Conservation (phyloP, 2,888 invertebrate genomes). For the Eupithecia vulgata region DNA sequence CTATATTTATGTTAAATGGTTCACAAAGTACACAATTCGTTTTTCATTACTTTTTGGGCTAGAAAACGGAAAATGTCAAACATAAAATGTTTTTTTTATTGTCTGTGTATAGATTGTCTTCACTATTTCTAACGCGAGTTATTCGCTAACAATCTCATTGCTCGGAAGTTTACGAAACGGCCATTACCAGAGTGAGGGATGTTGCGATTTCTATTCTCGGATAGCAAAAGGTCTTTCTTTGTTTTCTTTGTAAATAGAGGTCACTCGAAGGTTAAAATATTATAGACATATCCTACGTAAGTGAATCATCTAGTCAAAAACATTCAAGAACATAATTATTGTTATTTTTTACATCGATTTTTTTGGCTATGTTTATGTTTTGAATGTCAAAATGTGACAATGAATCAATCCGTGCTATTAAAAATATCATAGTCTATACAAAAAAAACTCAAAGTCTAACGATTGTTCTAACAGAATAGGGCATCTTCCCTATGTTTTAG, state of each 20-base stretch:
- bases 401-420: too few species aligned
- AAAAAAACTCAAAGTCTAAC: too few species aligned
- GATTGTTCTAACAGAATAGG: too few species aligned
- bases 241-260: slow-evolving; percentile 13
- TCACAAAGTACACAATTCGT: background rate
- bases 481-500: too few species aligned
- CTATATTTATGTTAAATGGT: too few species aligned
- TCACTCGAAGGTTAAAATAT: slow-evolving; percentile 7
- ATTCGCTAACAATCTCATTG: background rate
- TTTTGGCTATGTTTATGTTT: background rate
- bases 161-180: slow-evolving; percentile 9
- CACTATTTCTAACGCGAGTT: background rate
- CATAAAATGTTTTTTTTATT: too few species aligned
- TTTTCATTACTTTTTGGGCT: background rate
- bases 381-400: too few species aligned
- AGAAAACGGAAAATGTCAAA: too few species aligned
- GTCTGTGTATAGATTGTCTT: too few species aligned
- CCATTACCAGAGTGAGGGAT: slow-evolving; percentile 18
- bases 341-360: background rate
- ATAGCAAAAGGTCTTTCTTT: slow-evolving; percentile 23
- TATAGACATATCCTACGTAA: background rate
- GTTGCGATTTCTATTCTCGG: slow-evolving; percentile 33
- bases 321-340: background rate
- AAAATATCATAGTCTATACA: too few species aligned
- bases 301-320: background rate